Conservation (phyloP, 2,797 vertebrate species). For the Brachyrhaphis roseni region DNA sequence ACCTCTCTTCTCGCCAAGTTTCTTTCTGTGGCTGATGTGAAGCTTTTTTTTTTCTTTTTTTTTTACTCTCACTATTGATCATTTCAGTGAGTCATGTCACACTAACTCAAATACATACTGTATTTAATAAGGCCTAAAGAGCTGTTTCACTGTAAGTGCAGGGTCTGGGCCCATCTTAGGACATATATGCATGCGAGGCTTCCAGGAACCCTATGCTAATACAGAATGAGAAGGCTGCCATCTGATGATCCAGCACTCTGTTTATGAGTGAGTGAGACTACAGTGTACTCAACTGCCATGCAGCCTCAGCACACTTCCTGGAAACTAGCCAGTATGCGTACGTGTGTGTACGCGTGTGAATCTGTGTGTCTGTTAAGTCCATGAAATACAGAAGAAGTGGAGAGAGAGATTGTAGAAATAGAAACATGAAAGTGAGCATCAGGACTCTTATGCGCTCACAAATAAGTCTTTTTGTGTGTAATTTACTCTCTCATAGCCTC, state of each 20-base stretch:
- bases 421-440: conserved; percentile 48
- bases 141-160: conserved; percentile 24
- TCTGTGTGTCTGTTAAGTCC: conserved; percentile 25
- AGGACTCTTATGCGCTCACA: conserved; percentile 40
- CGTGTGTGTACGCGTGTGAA: conserved; percentile 4
- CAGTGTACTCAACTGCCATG: conserved; percentile 43
- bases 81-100: conserved; percentile 67
- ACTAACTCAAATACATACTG: conserved; percentile 61
- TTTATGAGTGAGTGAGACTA: conserved; percentile 62
- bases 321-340: conserved; percentile 61
- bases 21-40: conserved; percentile 18
- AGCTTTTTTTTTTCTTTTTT: conserved; percentile 40
- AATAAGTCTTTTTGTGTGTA: conserved; percentile 50
- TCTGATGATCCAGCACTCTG: conserved; percentile 67
- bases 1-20: conserved; percentile 39
- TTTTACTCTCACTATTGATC: conserved; percentile 69
- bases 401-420: conserved; percentile 46
- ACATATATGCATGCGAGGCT: conserved; percentile 39
- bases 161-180: conserved; percentile 23
- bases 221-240: conserved; percentile 52
- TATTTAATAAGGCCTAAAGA: conserved; percentile 18
- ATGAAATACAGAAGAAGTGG: conserved; percentile 36
- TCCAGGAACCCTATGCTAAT: conserved; percentile 75
- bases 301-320: conserved; percentile 70
- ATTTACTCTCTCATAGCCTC: conserved; percentile 44